Base-by-base conservation (phyloP, 2,797 vertebrate genomes). In the Pangasius mekongensis region DNA sequence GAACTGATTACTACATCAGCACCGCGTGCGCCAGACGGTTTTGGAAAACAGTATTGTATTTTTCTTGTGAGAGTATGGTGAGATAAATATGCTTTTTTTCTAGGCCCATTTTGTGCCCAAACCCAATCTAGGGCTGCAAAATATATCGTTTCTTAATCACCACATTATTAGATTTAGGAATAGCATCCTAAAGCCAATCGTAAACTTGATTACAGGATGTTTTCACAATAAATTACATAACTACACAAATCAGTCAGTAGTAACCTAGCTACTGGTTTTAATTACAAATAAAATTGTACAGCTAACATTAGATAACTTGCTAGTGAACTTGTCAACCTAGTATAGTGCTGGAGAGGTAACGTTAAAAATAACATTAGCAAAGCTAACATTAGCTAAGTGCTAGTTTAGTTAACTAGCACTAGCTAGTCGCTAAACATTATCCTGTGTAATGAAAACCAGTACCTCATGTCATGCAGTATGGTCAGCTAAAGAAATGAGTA, bases 1-100 rank as follows among this genome's bases (percentile, higher is more conserved):
- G 30, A 54, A 73, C 47, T 60, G 66, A 86, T 86, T 18, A 33
- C 39, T 20, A n/a, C 58, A 66, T 73, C 81, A 66, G 82, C 81
- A 84, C 71, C 36, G 14, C 16, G 52, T 73, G 47, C 14, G 76
- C 30, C 36, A 73, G 39, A 24, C 2, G 66, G 67, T 43, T 80
- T 80, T 56, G 49, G 49, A 67, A 86, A 87, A 49, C 36, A 20
- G 30, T n/a, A 16, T 7, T 39, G 47, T 22, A 10, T 60, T 43
- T 43, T 43, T n/a, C 18, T 69, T 43, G 0, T 13, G 13, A 13
- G 18, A 58, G 22, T 39, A 82, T 27, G 16, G 39, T 43, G 8
- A 60, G 56, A 33, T 24, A 39, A 56, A 78, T 9, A 10, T 1
- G 0, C 0, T 9, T 16, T 52, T 52, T 27, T 64, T 64, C 58